Percentiles rank a stretch among this genome's conserved stretches.
Conservation (phyloP, 2,888 invertebrate genomes). For the Eupithecia subumbrata region DNA sequence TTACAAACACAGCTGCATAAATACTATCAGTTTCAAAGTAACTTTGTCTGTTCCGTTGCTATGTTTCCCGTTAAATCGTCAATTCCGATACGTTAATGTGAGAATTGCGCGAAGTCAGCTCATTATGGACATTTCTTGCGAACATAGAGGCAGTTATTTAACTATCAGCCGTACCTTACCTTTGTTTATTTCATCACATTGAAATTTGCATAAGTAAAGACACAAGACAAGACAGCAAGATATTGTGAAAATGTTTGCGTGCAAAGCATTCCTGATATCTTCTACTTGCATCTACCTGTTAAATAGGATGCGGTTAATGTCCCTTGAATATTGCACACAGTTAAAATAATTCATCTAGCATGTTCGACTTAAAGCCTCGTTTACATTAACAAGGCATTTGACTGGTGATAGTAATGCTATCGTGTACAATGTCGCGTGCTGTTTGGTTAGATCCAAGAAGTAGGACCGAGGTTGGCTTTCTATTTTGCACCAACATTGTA, state of each 20-base stretch:
- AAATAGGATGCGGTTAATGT: constrained; percentile 18
- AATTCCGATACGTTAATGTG: constrained; percentile 43
- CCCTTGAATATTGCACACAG: constrained; percentile 20
- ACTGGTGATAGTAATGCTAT: constrained; percentile 51
- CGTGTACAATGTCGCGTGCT: constrained; percentile 46
- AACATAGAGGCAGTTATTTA: constrained; percentile 38
- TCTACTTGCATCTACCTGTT: constrained; percentile 27
- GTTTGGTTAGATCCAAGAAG: constrained; percentile 47
- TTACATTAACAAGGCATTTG: constrained; percentile 48
- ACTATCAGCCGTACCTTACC: constrained; percentile 31
- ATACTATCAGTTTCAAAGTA: constrained; percentile 22
- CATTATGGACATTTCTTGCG: constrained; percentile 42
- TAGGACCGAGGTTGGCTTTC: constrained; percentile 53
- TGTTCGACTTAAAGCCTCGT: constrained; percentile 42
- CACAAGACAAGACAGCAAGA: constrained; percentile 2
- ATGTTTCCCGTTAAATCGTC: constrained; percentile 38
- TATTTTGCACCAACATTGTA: constrained; percentile 46
- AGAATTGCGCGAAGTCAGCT: constrained; percentile 46
- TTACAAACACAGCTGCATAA: constrained; percentile 17
- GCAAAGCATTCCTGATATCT: constrained; percentile 28
- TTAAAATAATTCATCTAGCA: constrained; percentile 37
- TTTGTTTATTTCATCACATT: constrained; percentile 28
- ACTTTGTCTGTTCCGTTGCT: constrained; percentile 26
- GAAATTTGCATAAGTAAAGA: constrained; percentile 30
- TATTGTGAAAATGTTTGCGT: constrained; percentile 16